Conservation (phyloP, 2,797 vertebrate genomes). For the Australoheros facetus region DNA sequence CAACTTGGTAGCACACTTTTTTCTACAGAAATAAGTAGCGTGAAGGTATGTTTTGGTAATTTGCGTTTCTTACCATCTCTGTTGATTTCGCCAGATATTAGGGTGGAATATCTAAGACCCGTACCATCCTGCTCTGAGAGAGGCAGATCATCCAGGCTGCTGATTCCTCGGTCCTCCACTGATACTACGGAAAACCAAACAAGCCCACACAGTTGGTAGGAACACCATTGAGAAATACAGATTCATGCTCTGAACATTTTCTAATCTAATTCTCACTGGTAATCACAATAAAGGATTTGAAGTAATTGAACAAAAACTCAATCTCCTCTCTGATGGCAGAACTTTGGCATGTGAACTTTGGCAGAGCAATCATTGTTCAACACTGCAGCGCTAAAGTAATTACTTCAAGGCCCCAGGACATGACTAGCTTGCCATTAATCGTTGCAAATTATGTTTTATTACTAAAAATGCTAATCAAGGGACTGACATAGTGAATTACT, state of each 20-base stretch:
- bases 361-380: slow-evolving; percentile 35
- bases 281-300: slow-evolving; percentile 1
- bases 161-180: slow-evolving; percentile 65
- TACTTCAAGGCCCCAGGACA: slow-evolving; percentile 23
- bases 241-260: neutral
- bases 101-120: slow-evolving; percentile 70
- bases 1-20: neutral
- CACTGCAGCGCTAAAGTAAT: slow-evolving; percentile 32
- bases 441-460: slow-evolving; percentile 35
- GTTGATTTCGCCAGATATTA: slow-evolving; percentile 72
- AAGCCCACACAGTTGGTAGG: neutral
- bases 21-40: neutral
- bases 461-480: slow-evolving; percentile 32
- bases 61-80: slow-evolving; percentile 69
- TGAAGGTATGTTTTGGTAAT: neutral
- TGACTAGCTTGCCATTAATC: slow-evolving; percentile 32
- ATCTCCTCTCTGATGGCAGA: slow-evolving; percentile 5
- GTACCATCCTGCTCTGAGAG: slow-evolving; percentile 72
- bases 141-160: slow-evolving; percentile 71
- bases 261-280: neutral
- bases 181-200: slow-evolving; percentile 59
- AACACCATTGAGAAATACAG: neutral
- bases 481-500: slow-evolving; percentile 12
- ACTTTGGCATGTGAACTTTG: slow-evolving; percentile 31
- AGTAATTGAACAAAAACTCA: slow-evolving; percentile 5